Evolutionary conservation across 2,113 vertebrate genomes (phyloP).

Genomic region (Plecturocebus donacophilus): DNA sequence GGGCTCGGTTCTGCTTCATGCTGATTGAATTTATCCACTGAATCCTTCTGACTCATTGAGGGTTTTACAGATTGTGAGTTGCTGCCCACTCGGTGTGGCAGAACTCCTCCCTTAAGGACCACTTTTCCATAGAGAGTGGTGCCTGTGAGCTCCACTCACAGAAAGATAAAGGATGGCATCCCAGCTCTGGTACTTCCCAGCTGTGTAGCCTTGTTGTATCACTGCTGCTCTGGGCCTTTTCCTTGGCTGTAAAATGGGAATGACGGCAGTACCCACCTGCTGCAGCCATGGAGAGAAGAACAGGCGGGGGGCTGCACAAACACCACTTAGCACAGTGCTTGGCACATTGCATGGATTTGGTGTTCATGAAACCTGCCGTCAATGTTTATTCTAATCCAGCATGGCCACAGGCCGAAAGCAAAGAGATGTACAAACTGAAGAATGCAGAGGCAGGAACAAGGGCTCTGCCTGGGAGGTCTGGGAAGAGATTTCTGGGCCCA

Average conservation of each 20-base stretch:
- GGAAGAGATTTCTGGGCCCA: background rate
- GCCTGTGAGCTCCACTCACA: background rate
- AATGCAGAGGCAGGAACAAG: background rate
- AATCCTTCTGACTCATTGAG: background rate
- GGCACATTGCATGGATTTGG: rapidly evolving
- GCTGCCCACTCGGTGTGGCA: rapidly evolving
- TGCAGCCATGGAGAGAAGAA: rapidly evolving
- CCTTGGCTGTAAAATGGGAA: background rate
- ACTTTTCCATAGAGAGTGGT: no score
- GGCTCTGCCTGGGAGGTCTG: background rate
- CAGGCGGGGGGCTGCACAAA: background rate
- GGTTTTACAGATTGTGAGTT: background rate
- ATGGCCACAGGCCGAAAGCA: background rate
- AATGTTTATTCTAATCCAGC: background rate
- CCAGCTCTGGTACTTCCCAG: background rate
- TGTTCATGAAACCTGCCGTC: background rate
- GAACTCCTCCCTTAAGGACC: no score
- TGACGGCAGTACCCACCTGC: rapidly evolving
- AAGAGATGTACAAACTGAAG: no score
- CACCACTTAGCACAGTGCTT: rapidly evolving
- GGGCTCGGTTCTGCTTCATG: background rate
- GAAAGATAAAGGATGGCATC: background rate
- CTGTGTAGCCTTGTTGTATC: rapidly evolving
- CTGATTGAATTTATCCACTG: background rate
- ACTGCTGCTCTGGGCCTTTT: background rate